Conservation (phyloP, 2,888 invertebrate genomes). For the Cactoblastis cactorum region DNA sequence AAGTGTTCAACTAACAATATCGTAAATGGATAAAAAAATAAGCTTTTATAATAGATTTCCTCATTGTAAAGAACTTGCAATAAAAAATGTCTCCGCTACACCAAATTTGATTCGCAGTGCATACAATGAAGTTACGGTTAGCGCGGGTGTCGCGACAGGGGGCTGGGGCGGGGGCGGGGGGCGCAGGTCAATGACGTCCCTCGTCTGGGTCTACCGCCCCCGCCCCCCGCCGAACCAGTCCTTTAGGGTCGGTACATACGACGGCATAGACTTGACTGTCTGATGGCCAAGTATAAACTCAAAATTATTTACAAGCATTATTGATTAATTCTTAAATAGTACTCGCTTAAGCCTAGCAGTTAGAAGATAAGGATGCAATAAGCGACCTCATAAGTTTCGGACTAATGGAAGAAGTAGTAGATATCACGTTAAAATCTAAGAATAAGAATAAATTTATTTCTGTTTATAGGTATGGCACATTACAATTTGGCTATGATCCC, state of each 20-base stretch:
- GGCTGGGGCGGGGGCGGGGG: constrained; percentile 34
- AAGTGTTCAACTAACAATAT: background rate
- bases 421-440: too few relatives aligned
- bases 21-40: background rate
- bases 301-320: background rate
- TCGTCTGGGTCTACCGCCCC: constrained; percentile 59
- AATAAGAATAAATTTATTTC: too few relatives aligned
- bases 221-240: constrained; percentile 46
- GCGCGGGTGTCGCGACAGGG: constrained; percentile 55
- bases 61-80: constrained; percentile 20
- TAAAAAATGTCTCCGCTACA: constrained; percentile 52
- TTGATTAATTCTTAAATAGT: background rate
- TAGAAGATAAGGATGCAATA: too few relatives aligned
- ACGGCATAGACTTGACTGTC: background rate
- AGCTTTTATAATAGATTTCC: background rate
- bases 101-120: constrained; percentile 65
- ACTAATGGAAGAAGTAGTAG: too few relatives aligned
- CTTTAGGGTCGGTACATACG: background rate
- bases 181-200: constrained; percentile 74
- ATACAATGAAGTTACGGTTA: constrained; percentile 70
- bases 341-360: too few relatives aligned
- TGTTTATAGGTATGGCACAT: too few relatives aligned
- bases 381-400: too few relatives aligned
- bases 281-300: background rate
- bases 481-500: too few relatives aligned